A percentile compares a stretch with the other conserved stretches of the same genome.
phyloP scores from a whole-genome alignment of 1,140 invertebrate genomes.

The Saccostrea cuccullata region DNA sequence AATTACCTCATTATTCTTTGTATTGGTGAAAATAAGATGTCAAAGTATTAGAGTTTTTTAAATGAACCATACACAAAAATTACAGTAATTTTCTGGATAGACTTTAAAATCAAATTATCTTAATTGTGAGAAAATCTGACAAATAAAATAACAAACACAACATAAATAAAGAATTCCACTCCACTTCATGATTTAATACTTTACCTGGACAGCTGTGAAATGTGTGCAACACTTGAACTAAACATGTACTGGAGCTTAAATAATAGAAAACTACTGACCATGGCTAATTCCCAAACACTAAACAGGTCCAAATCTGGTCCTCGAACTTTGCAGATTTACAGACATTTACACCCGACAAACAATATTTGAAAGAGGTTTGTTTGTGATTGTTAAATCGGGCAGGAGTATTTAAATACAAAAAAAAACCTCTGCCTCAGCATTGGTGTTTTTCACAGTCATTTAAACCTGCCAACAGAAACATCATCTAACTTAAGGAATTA shows the following conservation, averaged over 20 bases:
- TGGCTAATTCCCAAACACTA: not conserved
- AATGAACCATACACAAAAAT: too few relatives aligned
- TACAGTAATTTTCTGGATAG: not conserved
- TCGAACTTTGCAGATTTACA: not conserved
- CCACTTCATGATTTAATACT: not conserved
- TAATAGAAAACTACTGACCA: slow-evolving; percentile 3
- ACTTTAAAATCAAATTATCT: not conserved
- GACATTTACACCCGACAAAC: slow-evolving; percentile 1
- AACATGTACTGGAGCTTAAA: not conserved
- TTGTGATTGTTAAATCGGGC: slow-evolving; percentile 16
- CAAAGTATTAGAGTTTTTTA: too few relatives aligned
- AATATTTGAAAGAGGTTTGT: not conserved
- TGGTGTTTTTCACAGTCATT: slow-evolving; percentile 1
- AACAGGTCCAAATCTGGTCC: slow-evolving; percentile 3
- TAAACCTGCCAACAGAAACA: not conserved
- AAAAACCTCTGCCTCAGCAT: slow-evolving; percentile 12
- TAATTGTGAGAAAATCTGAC: not conserved
- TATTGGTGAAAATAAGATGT: too few relatives aligned
- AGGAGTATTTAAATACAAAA: not conserved
- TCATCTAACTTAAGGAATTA: not conserved
- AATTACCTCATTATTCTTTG: too few relatives aligned
- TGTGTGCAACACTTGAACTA: not conserved
- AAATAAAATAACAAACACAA: not conserved
- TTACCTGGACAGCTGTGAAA: slow-evolving; percentile 7
- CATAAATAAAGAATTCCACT: not conserved